Evolutionary conservation across 2,888 invertebrate genomes (phyloP).

Genomic region (Cephus spinipes): DNA sequence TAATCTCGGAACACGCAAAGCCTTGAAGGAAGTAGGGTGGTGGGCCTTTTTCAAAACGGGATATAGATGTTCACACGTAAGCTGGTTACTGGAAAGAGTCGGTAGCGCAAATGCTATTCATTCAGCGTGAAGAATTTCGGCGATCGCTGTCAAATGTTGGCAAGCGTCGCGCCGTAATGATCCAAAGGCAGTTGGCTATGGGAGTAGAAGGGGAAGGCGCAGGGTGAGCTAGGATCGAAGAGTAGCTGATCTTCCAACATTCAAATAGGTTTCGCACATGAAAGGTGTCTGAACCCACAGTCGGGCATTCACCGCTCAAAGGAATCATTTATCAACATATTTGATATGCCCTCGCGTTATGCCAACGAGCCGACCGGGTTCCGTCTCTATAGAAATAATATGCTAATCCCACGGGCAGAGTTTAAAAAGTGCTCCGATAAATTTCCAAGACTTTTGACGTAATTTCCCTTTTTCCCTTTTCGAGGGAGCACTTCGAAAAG

Average conservation of each 20-base stretch:
- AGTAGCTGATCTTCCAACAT: slow-evolving; percentile 55
- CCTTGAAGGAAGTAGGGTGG: too few relatives aligned
- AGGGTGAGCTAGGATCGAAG: slow-evolving; percentile 17
- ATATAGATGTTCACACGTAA: too few relatives aligned
- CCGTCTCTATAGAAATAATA: slow-evolving; percentile 61
- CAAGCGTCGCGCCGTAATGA: too few relatives aligned
- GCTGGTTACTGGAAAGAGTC: too few relatives aligned
- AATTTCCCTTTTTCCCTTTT: slow-evolving; percentile 56
- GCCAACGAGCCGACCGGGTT: slow-evolving; percentile 23
- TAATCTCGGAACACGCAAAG: too few relatives aligned
- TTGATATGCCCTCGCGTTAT: slow-evolving; percentile 60
- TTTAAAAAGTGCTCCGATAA: slow-evolving; percentile 66
- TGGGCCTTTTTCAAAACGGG: too few relatives aligned
- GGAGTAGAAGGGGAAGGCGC: too few relatives aligned
- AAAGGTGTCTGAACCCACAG: slow-evolving; percentile 50
- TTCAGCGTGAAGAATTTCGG: too few relatives aligned
- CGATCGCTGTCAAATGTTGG: too few relatives aligned
- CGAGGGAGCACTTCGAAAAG: slow-evolving; percentile 33
- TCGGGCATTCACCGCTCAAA: slow-evolving; percentile 61
- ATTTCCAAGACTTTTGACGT: slow-evolving; percentile 65
- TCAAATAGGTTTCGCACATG: slow-evolving; percentile 54
- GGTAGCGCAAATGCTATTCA: too few relatives aligned
- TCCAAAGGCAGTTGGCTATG: too few relatives aligned
- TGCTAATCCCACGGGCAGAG: slow-evolving; percentile 65
- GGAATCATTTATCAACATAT: slow-evolving; percentile 67